These are phyloP conservation scores for Dioctria rufipes DNA, from an alignment of 2,888 invertebrate genomes.

Conservation along the genomic window DNA sequence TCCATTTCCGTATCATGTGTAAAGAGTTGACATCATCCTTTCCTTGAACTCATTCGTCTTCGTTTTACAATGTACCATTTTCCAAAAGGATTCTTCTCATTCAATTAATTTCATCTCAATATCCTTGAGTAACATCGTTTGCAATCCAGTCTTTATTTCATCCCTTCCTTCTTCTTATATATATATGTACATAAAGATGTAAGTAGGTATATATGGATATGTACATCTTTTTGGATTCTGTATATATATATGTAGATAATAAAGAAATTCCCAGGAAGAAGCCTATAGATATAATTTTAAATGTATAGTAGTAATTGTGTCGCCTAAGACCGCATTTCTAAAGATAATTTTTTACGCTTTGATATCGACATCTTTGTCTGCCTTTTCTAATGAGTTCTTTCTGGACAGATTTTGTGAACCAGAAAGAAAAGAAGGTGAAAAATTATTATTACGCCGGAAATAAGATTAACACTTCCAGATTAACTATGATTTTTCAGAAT, in stretches of 20 bases:
- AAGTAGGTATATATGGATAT: too few species aligned
- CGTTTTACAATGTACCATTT: conserved; percentile 26
- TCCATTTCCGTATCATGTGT: conserved; percentile 31
- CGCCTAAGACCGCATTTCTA: conserved; percentile 30
- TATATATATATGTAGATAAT: neutral
- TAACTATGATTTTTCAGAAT: conserved; percentile 38
- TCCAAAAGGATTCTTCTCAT: conserved; percentile 49
- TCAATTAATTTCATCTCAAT: conserved; percentile 53
- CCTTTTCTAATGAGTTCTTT: conserved; percentile 37
- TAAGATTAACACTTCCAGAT: conserved; percentile 39
- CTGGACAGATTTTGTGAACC: conserved; percentile 12
- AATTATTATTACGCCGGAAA: conserved; percentile 5
- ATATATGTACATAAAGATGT: neutral
- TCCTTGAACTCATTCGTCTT: conserved; percentile 30
- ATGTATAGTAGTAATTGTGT: conserved; percentile 25
- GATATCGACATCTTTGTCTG: conserved; percentile 43
- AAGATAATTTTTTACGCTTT: conserved; percentile 34
- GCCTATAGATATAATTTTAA: conserved; percentile 10
- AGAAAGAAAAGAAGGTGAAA: conserved; percentile 10
- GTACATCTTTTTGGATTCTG: too few species aligned
- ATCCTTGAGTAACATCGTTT: conserved; percentile 52
- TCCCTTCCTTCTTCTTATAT: neutral
- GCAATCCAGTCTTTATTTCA: conserved; percentile 34
- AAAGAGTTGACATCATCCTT: neutral
- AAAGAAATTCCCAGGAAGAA: conserved; percentile 11